Percentiles rank a stretch among this genome's conserved stretches.
Evolutionary conservation across 2,888 invertebrate genomes (phyloP).

Genomic region (Hyppa rectilinea): DNA sequence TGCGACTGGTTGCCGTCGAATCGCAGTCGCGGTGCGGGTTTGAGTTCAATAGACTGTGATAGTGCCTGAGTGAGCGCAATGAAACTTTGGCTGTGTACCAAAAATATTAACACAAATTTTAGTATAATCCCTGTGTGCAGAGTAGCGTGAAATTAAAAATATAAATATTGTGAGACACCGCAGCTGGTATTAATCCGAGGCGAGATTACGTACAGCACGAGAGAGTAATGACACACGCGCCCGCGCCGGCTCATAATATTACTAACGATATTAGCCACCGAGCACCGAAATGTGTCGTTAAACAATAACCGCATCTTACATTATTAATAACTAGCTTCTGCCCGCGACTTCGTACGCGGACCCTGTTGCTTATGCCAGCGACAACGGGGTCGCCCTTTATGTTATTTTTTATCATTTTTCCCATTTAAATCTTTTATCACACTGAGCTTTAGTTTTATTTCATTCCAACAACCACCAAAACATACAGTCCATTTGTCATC

Average conservation of each 20-base stretch:
- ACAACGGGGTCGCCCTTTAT: too few species aligned
- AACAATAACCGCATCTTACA: conserved; percentile 48
- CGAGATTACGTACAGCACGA: conserved; percentile 70
- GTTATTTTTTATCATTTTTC: too few species aligned
- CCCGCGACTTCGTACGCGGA: too few species aligned
- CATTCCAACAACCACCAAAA: too few species aligned
- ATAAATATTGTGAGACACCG: conserved; percentile 82
- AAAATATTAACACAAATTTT: conserved; percentile 74
- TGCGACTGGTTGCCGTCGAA: conserved; percentile 34
- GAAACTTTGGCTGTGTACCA: conserved; percentile 72
- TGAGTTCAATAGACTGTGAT: conserved; percentile 64
- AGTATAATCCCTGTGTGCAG: conserved; percentile 75
- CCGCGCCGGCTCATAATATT: conserved; percentile 59
- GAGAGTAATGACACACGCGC: conserved; percentile 69
- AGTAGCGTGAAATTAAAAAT: conserved; percentile 83
- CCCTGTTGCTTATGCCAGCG: too few species aligned
- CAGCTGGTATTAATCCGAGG: conserved; percentile 76
- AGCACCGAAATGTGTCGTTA: conserved; percentile 42
- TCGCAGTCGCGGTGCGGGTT: conserved; percentile 35
- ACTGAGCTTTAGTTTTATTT: too few species aligned
- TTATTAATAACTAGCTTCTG: too few species aligned
- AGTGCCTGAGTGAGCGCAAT: conserved; percentile 62
- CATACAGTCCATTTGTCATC: too few species aligned
- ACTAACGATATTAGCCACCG: conserved; percentile 60
- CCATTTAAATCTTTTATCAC: too few species aligned